phyloP scores from a whole-genome alignment of 2,113 vertebrate species.

The Lathamus discolor region DNA sequence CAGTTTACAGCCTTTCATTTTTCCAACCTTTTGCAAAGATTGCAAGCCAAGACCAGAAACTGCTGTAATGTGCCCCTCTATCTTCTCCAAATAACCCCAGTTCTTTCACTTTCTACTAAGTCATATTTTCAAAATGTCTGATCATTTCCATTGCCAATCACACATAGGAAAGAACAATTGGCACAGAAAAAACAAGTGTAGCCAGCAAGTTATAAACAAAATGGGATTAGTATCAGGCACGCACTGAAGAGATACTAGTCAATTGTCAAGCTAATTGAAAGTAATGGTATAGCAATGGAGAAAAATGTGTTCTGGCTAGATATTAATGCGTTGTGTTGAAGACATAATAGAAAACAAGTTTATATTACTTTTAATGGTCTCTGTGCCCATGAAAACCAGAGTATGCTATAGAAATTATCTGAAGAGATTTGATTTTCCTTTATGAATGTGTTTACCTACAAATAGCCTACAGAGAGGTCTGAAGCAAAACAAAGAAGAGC shows the following conservation, averaged over 20 bases:
- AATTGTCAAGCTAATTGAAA: slow-evolving; percentile 13
- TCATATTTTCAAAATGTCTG: not conserved
- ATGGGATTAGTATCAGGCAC: not conserved
- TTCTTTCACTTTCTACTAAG: not conserved
- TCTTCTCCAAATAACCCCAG: not conserved
- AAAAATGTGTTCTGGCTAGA: not conserved
- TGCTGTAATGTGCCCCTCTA: not conserved
- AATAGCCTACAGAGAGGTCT: not conserved
- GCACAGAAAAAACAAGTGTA: not conserved
- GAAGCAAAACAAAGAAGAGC: not conserved
- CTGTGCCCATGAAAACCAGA: not conserved
- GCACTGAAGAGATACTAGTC: not conserved
- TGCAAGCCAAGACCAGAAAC: not conserved
- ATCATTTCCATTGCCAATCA: not conserved
- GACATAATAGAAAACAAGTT: not conserved
- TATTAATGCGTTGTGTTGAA: not conserved
- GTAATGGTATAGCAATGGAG: not conserved
- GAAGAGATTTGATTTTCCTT: not conserved
- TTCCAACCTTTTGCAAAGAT: not conserved
- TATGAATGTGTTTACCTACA: not conserved
- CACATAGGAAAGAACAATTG: not conserved
- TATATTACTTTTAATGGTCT: not conserved
- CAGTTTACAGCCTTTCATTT: not conserved
- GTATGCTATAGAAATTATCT: not conserved
- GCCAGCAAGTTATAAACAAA: not conserved